Percentiles rank a stretch among this genome's conserved stretches.
Evolutionary conservation across 2,113 vertebrate genomes (phyloP).

Genomic region (Isurus oxyrinchus): DNA sequence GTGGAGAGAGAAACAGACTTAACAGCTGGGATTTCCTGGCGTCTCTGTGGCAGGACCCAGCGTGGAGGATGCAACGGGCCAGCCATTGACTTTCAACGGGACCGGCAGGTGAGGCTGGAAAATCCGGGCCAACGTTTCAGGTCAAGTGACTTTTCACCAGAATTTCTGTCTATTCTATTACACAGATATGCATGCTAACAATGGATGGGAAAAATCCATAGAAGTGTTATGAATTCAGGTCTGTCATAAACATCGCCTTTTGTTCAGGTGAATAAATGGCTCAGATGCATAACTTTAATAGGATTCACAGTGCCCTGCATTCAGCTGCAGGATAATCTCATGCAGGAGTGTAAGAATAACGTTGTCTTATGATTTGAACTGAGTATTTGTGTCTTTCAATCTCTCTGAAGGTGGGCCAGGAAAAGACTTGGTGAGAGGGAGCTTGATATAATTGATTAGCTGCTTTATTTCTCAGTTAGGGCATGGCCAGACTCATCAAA

Average conservation of each 20-base stretch:
- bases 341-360: neutral
- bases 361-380: neutral
- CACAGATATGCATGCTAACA: neutral
- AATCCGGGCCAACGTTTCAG: no score
- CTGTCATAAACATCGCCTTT: neutral
- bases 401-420: neutral
- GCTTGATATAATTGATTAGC: neutral
- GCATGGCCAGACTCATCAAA: neutral
- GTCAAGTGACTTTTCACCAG: no score
- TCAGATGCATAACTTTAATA: neutral
- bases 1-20: no score
- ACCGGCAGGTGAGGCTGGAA: no score
- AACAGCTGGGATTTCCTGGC: no score
- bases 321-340: neutral
- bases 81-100: no score
- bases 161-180: neutral
- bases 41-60: no score
- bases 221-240: neutral
- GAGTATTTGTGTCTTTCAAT: neutral
- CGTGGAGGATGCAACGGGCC: no score
- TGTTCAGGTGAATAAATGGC: neutral
- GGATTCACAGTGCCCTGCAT: neutral
- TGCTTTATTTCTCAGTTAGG: neutral
- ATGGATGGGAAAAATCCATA: neutral
- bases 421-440: neutral